Conservation (phyloP, 2,797 vertebrate genomes). For the Uromys caudimaculatus region DNA sequence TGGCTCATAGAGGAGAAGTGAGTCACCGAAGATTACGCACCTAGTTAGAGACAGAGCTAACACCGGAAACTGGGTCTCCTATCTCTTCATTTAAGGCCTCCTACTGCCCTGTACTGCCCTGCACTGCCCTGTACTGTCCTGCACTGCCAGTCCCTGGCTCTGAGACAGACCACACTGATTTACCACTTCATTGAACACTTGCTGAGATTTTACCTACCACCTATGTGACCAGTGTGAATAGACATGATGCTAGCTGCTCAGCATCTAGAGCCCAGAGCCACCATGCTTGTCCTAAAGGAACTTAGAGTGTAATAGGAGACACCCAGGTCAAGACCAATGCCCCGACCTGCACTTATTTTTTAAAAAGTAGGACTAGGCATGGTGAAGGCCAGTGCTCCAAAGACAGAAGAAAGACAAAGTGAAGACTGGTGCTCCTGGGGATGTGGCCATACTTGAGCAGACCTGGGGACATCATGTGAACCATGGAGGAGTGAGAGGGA, state of each 20-base stretch:
- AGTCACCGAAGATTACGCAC: constrained; percentile 6
- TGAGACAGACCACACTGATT: constrained; percentile 19
- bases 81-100: neutral
- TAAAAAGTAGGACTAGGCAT: neutral
- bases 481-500: neutral
- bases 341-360: neutral
- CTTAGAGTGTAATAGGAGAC: neutral
- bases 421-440: neutral
- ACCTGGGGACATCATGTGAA: neutral
- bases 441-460: neutral
- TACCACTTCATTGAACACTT: neutral
- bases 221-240: neutral
- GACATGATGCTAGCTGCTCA: neutral
- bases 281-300: neutral
- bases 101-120: neutral
- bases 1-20: neutral
- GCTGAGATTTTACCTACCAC: neutral
- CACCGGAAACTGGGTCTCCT: neutral
- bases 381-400: neutral
- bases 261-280: neutral
- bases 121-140: neutral
- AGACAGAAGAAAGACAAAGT: constrained; percentile 8
- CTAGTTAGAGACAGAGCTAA: constrained; percentile 37
- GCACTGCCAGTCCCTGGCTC: neutral
- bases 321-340: neutral